Percentiles rank a stretch among this genome's conserved stretches.
These are phyloP conservation scores for Orthochromis malagaraziensis DNA, from an alignment of 2,113 vertebrate genomes.

Conservation along the genomic window DNA sequence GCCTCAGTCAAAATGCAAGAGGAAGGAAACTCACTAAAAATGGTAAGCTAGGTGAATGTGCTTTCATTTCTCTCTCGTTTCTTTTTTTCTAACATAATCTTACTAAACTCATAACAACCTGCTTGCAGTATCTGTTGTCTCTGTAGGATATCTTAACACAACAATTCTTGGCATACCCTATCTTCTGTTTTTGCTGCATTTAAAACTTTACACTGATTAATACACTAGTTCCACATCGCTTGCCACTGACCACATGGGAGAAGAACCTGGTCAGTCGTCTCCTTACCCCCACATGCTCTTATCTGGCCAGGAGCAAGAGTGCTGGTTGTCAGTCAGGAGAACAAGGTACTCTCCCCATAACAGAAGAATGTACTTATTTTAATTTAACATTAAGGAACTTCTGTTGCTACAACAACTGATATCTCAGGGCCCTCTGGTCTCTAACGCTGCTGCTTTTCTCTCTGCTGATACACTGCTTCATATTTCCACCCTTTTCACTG, in stretches of 20 bases:
- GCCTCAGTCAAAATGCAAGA: conserved; percentile 75
- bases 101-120: background rate
- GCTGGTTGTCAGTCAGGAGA: conserved; percentile 84
- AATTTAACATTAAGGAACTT: background rate
- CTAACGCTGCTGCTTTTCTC: conserved; percentile 49
- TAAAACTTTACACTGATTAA: conserved; percentile 35
- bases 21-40: conserved; percentile 70
- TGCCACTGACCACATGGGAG: conserved; percentile 89
- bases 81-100: background rate
- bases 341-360: conserved; percentile 72
- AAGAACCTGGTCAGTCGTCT: conserved; percentile 90
- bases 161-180: background rate
- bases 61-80: background rate
- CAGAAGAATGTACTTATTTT: background rate
- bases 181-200: conserved; percentile 20
- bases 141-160: background rate
- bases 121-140: background rate
- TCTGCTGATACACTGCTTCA: conserved; percentile 57
- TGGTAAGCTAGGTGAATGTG: conserved; percentile 54
- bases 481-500: background rate
- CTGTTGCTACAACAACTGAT: background rate
- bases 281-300: conserved; percentile 88
- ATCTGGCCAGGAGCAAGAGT: conserved; percentile 93
- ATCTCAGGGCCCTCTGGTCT: background rate
- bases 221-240: conserved; percentile 75